Conservation (phyloP, 2,113 vertebrate genomes). For the Sitta europaea region DNA sequence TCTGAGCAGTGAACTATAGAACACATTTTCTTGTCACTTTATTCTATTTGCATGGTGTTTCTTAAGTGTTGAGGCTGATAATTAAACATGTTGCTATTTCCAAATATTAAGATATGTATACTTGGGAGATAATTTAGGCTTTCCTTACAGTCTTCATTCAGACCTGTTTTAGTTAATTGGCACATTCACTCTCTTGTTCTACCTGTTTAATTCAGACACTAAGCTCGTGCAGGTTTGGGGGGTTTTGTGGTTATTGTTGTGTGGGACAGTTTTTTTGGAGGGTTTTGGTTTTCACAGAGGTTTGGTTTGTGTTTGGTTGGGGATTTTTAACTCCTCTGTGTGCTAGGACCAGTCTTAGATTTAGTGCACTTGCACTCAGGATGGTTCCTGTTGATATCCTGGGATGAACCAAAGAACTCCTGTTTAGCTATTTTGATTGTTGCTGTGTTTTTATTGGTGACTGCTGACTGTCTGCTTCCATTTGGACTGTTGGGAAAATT, state of each 20-base stretch:
- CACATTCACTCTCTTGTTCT: neutral
- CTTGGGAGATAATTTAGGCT: neutral
- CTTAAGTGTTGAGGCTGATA: neutral
- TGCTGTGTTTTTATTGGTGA: neutral
- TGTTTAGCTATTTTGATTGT: neutral
- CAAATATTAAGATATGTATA: neutral
- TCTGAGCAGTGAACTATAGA: neutral
- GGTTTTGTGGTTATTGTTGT: neutral
- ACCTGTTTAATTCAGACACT: neutral
- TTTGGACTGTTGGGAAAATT: neutral
- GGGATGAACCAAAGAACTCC: neutral
- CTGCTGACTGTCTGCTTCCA: neutral
- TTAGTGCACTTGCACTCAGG: neutral
- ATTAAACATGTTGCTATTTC: neutral
- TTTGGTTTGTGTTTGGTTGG: neutral
- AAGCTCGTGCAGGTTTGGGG: neutral
- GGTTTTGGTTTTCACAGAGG: neutral
- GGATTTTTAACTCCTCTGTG: neutral
- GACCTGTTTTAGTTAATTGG: neutral
- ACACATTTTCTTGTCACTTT: neutral
- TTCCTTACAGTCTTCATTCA: neutral
- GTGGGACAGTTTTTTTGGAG: neutral
- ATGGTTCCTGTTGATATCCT: neutral
- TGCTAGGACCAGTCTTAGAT: neutral
- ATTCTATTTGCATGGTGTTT: neutral